These are phyloP conservation scores for Nemurella pictetii DNA, from an alignment of 2,888 invertebrate species.

Conservation along the genomic window DNA sequence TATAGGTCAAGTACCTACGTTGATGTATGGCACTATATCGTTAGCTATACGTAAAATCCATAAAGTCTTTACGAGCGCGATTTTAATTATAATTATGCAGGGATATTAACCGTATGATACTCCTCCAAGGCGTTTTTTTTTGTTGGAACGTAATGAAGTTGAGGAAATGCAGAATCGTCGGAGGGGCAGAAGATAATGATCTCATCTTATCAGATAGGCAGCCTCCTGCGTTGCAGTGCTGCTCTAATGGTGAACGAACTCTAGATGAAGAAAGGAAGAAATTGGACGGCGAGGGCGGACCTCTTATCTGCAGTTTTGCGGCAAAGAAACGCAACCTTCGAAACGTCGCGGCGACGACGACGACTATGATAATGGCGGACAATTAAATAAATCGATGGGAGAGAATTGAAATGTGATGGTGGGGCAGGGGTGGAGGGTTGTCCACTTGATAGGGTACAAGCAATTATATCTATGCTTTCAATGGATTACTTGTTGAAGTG, in stretches of 20 bases:
- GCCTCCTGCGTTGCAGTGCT: background rate
- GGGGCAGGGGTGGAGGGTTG: too few relatives aligned
- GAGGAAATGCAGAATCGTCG: background rate
- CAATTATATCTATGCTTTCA: background rate
- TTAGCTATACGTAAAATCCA: background rate
- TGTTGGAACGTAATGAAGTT: background rate
- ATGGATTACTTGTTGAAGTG: too few relatives aligned
- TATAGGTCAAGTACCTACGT: background rate
- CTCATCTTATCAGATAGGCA: background rate
- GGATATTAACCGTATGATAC: background rate
- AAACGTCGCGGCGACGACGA: background rate
- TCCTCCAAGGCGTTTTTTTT: background rate
- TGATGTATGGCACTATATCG: background rate
- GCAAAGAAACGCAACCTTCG: background rate
- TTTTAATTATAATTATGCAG: background rate
- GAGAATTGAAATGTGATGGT: too few relatives aligned
- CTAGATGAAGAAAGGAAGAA: background rate
- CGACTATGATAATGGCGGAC: background rate
- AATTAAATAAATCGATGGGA: conserved; percentile 19
- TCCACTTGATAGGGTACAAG: conserved; percentile 2
- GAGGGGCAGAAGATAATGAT: background rate
- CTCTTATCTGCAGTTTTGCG: background rate
- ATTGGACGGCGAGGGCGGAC: background rate
- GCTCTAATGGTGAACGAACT: background rate
- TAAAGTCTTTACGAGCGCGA: background rate